Conservation (phyloP, 2,113 vertebrate genomes). For the Petrocephalus microphthalmus region DNA sequence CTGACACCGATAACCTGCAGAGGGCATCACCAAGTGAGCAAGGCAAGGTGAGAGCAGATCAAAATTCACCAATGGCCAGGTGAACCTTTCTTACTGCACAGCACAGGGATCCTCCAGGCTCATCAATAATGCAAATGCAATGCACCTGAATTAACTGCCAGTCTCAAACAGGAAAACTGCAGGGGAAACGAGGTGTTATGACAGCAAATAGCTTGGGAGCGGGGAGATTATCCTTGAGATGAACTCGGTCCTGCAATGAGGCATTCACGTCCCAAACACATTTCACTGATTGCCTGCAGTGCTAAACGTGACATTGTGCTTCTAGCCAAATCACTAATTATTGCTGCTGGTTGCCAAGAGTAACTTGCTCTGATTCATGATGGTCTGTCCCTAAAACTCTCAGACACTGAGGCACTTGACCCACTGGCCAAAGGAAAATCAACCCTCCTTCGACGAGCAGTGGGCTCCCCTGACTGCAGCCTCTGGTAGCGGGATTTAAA, state of each 20-base stretch:
- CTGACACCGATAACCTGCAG: not conserved
- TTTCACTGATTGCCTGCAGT: not conserved
- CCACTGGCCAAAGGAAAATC: not conserved
- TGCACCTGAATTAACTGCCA: not conserved
- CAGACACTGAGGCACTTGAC: not conserved
- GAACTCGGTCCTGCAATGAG: not conserved
- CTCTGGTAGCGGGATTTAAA: not conserved
- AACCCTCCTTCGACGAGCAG: not conserved
- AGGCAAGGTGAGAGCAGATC: not conserved
- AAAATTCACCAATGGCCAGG: not conserved
- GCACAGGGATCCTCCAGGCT: not conserved
- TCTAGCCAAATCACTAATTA: not conserved
- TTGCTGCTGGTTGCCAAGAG: not conserved
- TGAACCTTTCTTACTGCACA: not conserved
- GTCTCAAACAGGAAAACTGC: not conserved
- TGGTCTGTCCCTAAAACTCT: not conserved
- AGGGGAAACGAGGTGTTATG: not conserved
- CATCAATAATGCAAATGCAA: slow-evolving; percentile 12
- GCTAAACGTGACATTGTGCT: not conserved
- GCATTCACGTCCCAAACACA: not conserved
- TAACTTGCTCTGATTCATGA: not conserved
- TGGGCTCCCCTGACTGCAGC: not conserved
- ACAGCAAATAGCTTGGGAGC: not conserved
- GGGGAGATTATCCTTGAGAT: no score
- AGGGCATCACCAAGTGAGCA: not conserved